Evolutionary conservation across 2,113 vertebrate genomes (phyloP).

Genomic region (Dasyurus viverrinus): DNA sequence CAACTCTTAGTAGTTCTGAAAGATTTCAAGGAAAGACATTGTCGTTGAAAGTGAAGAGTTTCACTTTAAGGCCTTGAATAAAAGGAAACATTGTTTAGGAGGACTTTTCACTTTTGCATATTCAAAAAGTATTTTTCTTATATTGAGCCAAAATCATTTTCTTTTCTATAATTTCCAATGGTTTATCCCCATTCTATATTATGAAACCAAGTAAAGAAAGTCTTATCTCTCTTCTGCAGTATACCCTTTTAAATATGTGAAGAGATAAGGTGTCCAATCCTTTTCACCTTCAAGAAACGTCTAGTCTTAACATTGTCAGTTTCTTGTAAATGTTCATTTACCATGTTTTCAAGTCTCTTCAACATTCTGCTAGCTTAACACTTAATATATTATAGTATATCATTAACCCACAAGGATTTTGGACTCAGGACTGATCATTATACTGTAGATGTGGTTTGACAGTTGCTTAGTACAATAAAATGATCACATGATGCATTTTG

Average conservation of each 20-base stretch:
- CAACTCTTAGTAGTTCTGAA: no score
- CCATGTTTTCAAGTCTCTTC: neutral
- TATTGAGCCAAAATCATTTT: neutral
- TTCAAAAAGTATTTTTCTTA: neutral
- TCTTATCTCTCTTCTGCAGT: neutral
- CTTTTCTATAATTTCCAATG: neutral
- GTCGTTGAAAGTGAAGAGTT: no score
- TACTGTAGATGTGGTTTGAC: neutral
- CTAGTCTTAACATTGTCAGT: neutral
- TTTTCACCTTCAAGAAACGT: neutral
- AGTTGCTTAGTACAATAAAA: neutral
- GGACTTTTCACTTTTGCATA: neutral
- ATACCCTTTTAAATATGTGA: neutral
- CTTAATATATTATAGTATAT: neutral
- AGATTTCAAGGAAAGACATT: no score
- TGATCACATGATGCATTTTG: neutral
- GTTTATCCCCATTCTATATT: neutral
- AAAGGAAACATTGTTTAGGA: neutral
- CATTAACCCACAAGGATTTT: neutral
- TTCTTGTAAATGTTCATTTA: neutral
- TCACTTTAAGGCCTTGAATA: neutral
- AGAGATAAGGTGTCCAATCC: neutral
- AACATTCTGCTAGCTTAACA: neutral
- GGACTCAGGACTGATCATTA: neutral
- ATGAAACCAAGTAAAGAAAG: neutral